Evolutionary conservation across 2,113 vertebrate species (phyloP).

Genomic region (Hyaena hyaena): DNA sequence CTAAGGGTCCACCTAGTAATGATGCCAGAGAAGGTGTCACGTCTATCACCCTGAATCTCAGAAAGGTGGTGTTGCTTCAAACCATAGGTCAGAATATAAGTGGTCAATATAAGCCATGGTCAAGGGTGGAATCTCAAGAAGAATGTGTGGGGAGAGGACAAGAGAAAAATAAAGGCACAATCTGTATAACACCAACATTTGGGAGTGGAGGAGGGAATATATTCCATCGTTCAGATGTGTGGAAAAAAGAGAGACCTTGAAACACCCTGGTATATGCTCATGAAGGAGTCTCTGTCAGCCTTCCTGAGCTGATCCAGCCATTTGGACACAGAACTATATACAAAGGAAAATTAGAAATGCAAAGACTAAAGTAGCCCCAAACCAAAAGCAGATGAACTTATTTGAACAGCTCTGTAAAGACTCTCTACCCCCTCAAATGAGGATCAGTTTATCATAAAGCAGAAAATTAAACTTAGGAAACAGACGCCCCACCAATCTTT

Average conservation of each 20-base stretch:
- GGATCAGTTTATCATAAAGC: background rate
- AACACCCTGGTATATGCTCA: background rate
- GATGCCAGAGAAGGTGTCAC: background rate
- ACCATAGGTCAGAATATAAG: background rate
- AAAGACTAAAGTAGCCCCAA: background rate
- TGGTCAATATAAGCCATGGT: background rate
- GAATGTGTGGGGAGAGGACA: background rate
- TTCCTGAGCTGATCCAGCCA: background rate
- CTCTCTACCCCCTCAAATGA: background rate
- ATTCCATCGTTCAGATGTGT: background rate
- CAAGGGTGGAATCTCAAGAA: background rate
- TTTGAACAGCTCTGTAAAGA: background rate
- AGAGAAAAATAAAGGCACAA: background rate
- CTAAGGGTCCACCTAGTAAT: background rate
- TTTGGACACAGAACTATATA: background rate
- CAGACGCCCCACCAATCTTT: background rate
- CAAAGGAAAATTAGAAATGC: conserved; percentile 42
- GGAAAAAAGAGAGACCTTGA: background rate
- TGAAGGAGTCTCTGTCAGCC: background rate
- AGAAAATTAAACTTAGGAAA: background rate
- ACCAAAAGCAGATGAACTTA: conserved; percentile 48
- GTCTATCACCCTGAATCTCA: background rate
- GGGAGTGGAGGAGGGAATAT: accelerated
- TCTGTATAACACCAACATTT: background rate
- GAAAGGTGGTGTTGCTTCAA: background rate